Evolutionary conservation across 2,797 vertebrate genomes (phyloP).

Genomic region (Halcyon leucocephala): DNA sequence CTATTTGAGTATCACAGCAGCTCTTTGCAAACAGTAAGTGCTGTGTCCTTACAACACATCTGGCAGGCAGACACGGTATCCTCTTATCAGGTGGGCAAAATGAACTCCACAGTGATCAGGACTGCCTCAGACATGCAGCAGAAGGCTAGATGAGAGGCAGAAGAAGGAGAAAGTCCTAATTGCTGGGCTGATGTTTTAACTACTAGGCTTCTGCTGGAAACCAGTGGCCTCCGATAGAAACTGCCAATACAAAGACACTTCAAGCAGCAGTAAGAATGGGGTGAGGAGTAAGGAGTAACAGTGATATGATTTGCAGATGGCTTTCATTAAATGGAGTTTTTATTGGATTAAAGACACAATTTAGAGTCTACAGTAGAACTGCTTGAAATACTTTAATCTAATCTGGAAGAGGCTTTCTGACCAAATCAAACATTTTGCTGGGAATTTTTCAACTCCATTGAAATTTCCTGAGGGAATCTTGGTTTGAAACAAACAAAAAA

Average conservation of each 20-base stretch:
- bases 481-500: background rate
- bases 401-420: conserved; percentile 43
- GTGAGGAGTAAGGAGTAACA: background rate
- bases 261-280: background rate
- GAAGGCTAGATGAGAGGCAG: rapidly evolving
- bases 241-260: background rate
- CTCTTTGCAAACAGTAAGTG: conserved; percentile 33
- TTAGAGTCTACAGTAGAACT: background rate
- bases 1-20: background rate
- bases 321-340: conserved; percentile 50
- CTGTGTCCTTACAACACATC: conserved; percentile 43
- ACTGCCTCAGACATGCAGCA: background rate
- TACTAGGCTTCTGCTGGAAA: background rate
- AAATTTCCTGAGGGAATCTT: conserved; percentile 15
- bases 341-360: conserved; percentile 38
- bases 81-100: conserved; percentile 53
- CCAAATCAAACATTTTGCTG: conserved; percentile 42
- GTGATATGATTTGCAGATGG: conserved; percentile 11
- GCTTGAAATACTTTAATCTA: conserved; percentile 51
- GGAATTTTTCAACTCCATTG: conserved; percentile 26
- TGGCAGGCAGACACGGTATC: background rate
- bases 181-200: background rate
- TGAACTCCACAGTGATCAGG: background rate
- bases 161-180: background rate
- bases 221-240: background rate